These are phyloP conservation scores for Microcebus griseorufus DNA, from an alignment of 2,113 vertebrate species.

Conservation along the genomic window DNA sequence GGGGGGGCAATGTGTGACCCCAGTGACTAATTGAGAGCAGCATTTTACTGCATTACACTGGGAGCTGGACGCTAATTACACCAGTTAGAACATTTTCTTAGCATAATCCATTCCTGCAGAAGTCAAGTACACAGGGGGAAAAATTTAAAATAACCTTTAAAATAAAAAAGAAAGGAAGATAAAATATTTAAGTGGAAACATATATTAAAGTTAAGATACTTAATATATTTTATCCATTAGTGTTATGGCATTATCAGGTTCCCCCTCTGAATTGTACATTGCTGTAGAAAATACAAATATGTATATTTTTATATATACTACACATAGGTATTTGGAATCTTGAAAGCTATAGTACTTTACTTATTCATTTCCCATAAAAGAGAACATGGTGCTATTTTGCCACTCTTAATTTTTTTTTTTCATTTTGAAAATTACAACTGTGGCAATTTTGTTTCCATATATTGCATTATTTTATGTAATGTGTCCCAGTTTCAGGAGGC, in stretches of 20 bases:
- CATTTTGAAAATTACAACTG: neutral
- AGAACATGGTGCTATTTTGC: neutral
- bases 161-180: neutral
- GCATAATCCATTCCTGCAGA: neutral
- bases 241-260: conserved; percentile 10
- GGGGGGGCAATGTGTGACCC: conserved; percentile 57
- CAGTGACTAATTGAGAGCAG: conserved; percentile 67
- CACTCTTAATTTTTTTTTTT: neutral
- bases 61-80: conserved; percentile 63
- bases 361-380: neutral
- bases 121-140: neutral
- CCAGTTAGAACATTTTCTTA: conserved; percentile 53
- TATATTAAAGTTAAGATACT: conserved; percentile 69
- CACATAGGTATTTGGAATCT: neutral
- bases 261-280: neutral
- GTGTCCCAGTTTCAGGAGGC: conserved; percentile 1
- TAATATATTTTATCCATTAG: conserved; percentile 15
- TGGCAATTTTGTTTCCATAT: neutral
- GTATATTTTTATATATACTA: neutral
- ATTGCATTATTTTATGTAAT: conserved; percentile 17
- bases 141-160: neutral
- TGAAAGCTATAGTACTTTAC: neutral
- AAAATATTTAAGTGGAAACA: neutral
- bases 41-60: conserved; percentile 41
- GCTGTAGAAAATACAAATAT: neutral